phyloP scores from a whole-genome alignment of 2,888 invertebrate genomes.

The Amaurobius ferox region DNA sequence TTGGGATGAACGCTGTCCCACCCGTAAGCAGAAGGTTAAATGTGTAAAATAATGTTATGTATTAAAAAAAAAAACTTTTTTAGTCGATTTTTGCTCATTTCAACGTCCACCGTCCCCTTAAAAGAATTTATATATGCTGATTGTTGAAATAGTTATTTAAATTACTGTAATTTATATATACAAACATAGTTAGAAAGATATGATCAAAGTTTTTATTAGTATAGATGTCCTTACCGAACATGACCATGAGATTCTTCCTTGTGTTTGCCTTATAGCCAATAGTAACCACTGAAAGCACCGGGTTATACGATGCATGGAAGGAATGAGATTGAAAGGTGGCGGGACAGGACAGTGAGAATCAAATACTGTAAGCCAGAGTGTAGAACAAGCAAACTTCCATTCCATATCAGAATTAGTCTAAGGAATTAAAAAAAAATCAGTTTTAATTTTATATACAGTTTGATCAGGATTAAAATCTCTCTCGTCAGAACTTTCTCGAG shows the following conservation, averaged over 20 bases:
- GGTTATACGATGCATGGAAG: slow-evolving; percentile 51
- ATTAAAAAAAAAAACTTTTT: too few species aligned
- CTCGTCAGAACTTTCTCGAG: too few species aligned
- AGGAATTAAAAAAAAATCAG: slow-evolving; percentile 15
- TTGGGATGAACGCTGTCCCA: too few species aligned
- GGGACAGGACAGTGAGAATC: slow-evolving; percentile 83
- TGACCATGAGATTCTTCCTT: slow-evolving; percentile 39
- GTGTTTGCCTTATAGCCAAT: background rate
- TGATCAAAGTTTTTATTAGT: background rate
- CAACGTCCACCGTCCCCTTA: too few species aligned
- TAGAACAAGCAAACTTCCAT: slow-evolving; percentile 87
- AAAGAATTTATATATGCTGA: too few species aligned
- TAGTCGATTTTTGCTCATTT: too few species aligned
- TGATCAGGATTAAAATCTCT: too few species aligned
- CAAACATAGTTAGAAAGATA: background rate
- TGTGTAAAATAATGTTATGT: too few species aligned
- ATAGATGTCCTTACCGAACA: slow-evolving; percentile 13
- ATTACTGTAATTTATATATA: too few species aligned
- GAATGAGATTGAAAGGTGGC: slow-evolving; percentile 83
- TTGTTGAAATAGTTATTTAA: too few species aligned
- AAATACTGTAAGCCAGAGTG: slow-evolving; percentile 86
- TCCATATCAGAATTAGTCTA: slow-evolving; percentile 84
- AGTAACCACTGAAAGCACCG: slow-evolving; percentile 28
- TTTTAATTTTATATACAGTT: too few species aligned
- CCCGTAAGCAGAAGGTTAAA: too few species aligned